Base-by-base conservation (phyloP, 2,797 vertebrate genomes). In the Microchirus variegatus region DNA sequence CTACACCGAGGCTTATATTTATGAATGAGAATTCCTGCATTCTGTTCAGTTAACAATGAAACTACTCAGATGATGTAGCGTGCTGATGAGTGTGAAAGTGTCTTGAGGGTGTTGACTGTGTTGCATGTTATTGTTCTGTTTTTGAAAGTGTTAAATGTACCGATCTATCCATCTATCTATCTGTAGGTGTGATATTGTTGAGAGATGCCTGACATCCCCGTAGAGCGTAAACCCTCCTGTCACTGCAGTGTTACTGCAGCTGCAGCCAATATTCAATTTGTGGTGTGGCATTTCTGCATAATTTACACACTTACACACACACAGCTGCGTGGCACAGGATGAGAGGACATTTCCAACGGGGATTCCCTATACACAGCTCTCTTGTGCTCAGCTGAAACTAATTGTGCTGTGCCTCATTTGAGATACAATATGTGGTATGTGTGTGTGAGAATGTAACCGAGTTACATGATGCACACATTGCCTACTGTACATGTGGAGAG, bases 1-100 rank as follows among this genome's bases (percentile, higher is more conserved):
- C 74, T 52, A 71, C 73, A 59, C 69, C 17, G 16, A 54, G 10
- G 40, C 44, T 59, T 77, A 58, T 78, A 51, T 83, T 76, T 70
- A 66, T 77, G 73, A 86, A 83, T 80, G 75, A 66, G 50, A 75
- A 82, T 80, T 68, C 48, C 59, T 66, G 77, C 77, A 84, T 87
- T 70, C 68, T 80, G 68, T 81, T 70, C 40, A 46, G 59, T 73
- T 63, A 41, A 59, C 60, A 75, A 63, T 74, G 19, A 74, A 70
- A 63, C 60, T 53, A 50, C 40, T 56, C 52, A 62, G 43, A 70
- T 58, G 75, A 60, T 70, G 63, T 14, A 53, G 31, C 64, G 49
- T 56, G 70, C 56, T 76, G 84, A 22, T 22, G 22, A 22, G 22
- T 22, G 22, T 22, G 22, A 22, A 22, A 22, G 22, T 22, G 22